Conservation (phyloP, 1,140 invertebrate species). For the Hyles euphorbiae region DNA sequence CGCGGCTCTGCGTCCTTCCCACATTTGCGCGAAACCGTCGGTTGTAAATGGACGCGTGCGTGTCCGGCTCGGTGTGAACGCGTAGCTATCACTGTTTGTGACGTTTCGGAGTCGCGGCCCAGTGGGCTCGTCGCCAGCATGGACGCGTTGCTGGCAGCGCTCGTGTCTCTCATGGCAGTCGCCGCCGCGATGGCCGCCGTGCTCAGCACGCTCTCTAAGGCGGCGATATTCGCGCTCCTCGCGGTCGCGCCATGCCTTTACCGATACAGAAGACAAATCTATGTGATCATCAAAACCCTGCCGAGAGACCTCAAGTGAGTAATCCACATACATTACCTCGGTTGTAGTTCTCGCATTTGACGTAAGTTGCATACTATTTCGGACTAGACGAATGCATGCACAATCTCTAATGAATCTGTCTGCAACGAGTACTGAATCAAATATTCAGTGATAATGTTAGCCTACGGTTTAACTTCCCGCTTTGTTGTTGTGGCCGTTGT, state of each 20-base stretch:
- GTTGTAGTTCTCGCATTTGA: not conserved
- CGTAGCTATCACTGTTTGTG: conserved; percentile 33
- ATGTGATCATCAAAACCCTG: conserved; percentile 76
- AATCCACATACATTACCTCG: not conserved
- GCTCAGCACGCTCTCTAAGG: conserved; percentile 74
- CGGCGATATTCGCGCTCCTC: conserved; percentile 74
- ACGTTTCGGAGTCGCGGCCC: conserved; percentile 42
- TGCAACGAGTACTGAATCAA: too few species aligned
- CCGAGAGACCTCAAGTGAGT: conserved; percentile 78
- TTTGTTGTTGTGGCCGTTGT: too few species aligned
- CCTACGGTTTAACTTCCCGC: too few species aligned
- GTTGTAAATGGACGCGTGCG: conserved; percentile 37
- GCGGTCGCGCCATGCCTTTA: conserved; percentile 74
- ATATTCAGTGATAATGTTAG: too few species aligned
- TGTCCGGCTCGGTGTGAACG: conserved; percentile 26
- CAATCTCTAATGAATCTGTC: too few species aligned
- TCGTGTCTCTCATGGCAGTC: conserved; percentile 76
- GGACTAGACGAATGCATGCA: too few species aligned
- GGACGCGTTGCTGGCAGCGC: conserved; percentile 74
- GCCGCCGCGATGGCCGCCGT: conserved; percentile 75
- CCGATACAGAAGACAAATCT: conserved; percentile 76
- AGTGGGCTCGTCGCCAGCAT: conserved; percentile 65
- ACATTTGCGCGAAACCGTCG: conserved; percentile 46
- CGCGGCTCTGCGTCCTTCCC: conserved; percentile 34
- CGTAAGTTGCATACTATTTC: not conserved